phyloP scores from a whole-genome alignment of 1,140 invertebrate genomes.

The Drosophila orosa region DNA sequence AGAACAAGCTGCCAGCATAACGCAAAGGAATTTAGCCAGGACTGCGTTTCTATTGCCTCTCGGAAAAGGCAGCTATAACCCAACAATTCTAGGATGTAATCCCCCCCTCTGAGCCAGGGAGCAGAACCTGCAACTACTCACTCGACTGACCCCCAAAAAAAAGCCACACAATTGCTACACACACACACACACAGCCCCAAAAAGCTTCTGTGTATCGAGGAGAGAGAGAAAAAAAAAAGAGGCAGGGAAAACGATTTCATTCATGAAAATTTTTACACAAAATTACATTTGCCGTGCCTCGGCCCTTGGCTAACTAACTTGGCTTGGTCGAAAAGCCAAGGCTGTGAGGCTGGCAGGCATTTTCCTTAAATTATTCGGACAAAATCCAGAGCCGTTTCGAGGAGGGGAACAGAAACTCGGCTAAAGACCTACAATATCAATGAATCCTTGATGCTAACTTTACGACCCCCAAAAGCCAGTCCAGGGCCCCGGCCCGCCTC shows the following conservation, averaged over 20 bases:
- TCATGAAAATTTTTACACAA: constrained; percentile 76
- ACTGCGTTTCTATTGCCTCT: constrained; percentile 26
- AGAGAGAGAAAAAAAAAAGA: not conserved
- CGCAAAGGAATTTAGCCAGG: constrained; percentile 9
- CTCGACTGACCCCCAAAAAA: constrained; percentile 66
- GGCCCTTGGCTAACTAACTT: constrained; percentile 51
- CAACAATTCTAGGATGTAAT: constrained; percentile 22
- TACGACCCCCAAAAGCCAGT: constrained; percentile 21
- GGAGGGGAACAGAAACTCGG: not conserved
- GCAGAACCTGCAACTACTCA: constrained; percentile 42
- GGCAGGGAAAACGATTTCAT: constrained; percentile 67
- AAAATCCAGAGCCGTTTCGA: constrained; percentile 4
- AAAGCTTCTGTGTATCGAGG: constrained; percentile 1
- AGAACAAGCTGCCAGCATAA: constrained; percentile 30
- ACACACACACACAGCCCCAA: constrained; percentile 49
- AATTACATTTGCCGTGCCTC: constrained; percentile 62
- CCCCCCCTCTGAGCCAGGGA: constrained; percentile 1
- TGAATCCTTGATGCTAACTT: constrained; percentile 47
- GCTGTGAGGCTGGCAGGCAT: constrained; percentile 34
- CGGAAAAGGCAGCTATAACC: not conserved
- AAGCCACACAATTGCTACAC: constrained; percentile 66
- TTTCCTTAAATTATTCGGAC: constrained; percentile 66
- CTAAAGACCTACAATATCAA: constrained; percentile 45
- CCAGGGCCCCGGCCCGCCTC: not conserved
- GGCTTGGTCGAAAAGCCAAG: constrained; percentile 47